phyloP scores from a whole-genome alignment of 2,888 invertebrate genomes.

The Scotopteryx bipunctaria region DNA sequence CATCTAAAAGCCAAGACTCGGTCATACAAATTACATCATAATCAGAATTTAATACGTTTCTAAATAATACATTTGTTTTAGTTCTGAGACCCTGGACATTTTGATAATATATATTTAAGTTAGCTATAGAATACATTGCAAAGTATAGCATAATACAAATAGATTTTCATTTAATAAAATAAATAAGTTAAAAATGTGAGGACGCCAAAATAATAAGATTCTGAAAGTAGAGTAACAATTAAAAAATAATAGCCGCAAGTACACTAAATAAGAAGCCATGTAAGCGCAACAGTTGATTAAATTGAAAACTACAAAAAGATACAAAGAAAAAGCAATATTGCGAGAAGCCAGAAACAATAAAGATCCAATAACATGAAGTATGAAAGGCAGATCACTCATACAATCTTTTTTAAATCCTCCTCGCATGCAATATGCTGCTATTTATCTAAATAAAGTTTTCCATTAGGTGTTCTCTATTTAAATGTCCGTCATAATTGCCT shows the following conservation, averaged over 20 bases:
- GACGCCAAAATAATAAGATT: conserved; percentile 2
- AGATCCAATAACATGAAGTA: background rate
- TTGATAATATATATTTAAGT: too few relatives aligned
- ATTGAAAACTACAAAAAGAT: background rate
- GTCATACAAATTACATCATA: background rate
- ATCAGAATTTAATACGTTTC: background rate
- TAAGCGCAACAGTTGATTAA: too few relatives aligned
- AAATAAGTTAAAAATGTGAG: too few relatives aligned
- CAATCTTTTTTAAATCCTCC: conserved; percentile 2
- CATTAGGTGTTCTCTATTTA: background rate
- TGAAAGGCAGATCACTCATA: background rate
- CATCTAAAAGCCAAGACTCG: conserved; percentile 5
- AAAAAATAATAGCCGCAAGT: too few relatives aligned
- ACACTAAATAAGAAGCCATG: too few relatives aligned
- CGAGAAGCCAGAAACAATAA: too few relatives aligned
- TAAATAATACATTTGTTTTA: background rate
- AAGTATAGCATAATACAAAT: too few relatives aligned
- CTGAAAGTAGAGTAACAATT: too few relatives aligned
- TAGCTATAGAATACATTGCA: too few relatives aligned
- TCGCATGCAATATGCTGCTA: background rate
- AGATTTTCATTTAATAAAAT: too few relatives aligned
- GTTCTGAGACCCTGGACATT: background rate
- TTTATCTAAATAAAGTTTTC: too few relatives aligned
- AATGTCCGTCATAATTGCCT: background rate
- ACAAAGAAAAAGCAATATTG: too few relatives aligned